Evolutionary conservation across 2,888 invertebrate species (phyloP), one percentile per base, ranked within the genome.

Genomic region (Eucriotettix oculatus): DNA sequence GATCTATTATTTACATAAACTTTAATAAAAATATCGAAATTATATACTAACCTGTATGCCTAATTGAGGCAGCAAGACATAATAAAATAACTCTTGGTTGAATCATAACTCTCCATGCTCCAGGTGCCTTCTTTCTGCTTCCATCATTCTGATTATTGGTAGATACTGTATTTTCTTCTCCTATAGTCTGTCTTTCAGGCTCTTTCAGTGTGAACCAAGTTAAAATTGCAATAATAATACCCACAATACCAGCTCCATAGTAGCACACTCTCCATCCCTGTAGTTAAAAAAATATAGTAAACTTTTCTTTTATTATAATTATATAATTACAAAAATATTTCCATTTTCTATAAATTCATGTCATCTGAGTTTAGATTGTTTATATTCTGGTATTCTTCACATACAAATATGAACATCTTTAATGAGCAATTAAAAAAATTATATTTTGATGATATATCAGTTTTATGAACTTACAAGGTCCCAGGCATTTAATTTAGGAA

Each of bases 181-280:
- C 87, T 66, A 89, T 89, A 0, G 84, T 79, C 64, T 83, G 84
- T 61, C 90, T 79, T 66, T 80, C 78, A 0, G 92, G 91, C 69
- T 92, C 92, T 61, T 78, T 79, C 1, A 90, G 76, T 0, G 90
- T 90, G 41, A 86, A 76, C 67, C 84, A 84, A 0, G 90, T 89
- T 10, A 91, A 71, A 0, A 79, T 67, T 0, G 86, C 84, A 14
- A 92, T 73, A 48, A 91, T 71, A 1, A 91, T 62, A 1, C 90
- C 87, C 1, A 91, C 75, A 10, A 87, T 76, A 11, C 91, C 92
- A 5, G 87, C 83, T 1, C 86, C 85, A 68, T 88, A 84, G 73
- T 90, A 92, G 61, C 90, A 86, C 0, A 87, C 77, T 64, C 91
- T 79, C 92, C 92, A 92, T 54, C 90, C 87, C 85, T 86, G 71